These are phyloP conservation scores for Zelostemma sp. DNA, from an alignment of 1,140 invertebrate genomes.

Conservation along the genomic window DNA sequence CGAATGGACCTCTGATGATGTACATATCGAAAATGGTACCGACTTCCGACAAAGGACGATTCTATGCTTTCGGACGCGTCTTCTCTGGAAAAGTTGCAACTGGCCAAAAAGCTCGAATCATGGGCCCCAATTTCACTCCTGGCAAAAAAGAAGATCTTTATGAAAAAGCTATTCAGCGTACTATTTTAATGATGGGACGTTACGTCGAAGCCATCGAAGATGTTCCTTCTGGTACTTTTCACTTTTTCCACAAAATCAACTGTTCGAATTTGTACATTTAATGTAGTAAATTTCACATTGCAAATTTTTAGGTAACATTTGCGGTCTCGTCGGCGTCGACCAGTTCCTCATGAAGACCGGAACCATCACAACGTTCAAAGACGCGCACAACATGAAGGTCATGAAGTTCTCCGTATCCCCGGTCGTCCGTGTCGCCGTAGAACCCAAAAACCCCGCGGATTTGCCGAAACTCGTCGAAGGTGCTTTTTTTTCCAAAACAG, in stretches of 20 bases:
- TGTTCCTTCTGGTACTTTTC: slow-evolving; percentile 97
- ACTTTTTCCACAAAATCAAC: no score
- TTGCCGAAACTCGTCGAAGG: slow-evolving; percentile 98
- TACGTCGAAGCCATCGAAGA: slow-evolving; percentile 99
- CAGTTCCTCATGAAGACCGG: slow-evolving; percentile 99
- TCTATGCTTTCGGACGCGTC: slow-evolving; percentile 99
- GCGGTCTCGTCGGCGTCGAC: slow-evolving; percentile 99
- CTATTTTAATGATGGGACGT: slow-evolving; percentile 99
- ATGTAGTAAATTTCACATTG: no score
- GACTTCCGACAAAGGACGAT: slow-evolving; percentile 98
- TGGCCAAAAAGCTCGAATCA: slow-evolving; percentile 96
- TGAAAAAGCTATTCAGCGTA: slow-evolving; percentile 99
- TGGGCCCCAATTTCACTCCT: slow-evolving; percentile 97
- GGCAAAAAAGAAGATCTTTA: slow-evolving; percentile 99
- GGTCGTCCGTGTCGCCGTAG: slow-evolving; percentile 99
- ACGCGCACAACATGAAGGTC: slow-evolving; percentile 98
- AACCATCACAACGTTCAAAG: slow-evolving; percentile 98
- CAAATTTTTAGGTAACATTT: slow-evolving; percentile 84
- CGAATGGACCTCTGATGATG: slow-evolving; percentile 99
- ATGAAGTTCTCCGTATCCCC: slow-evolving; percentile 99
- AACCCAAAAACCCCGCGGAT: slow-evolving; percentile 99
- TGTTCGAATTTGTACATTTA: no score
- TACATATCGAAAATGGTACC: slow-evolving; percentile 99
- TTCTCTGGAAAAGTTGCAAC: slow-evolving; percentile 98
- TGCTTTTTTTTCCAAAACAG: slow-evolving; percentile 36